Conservation (phyloP, 2,113 vertebrate genomes). For the Thomomys bottae region DNA sequence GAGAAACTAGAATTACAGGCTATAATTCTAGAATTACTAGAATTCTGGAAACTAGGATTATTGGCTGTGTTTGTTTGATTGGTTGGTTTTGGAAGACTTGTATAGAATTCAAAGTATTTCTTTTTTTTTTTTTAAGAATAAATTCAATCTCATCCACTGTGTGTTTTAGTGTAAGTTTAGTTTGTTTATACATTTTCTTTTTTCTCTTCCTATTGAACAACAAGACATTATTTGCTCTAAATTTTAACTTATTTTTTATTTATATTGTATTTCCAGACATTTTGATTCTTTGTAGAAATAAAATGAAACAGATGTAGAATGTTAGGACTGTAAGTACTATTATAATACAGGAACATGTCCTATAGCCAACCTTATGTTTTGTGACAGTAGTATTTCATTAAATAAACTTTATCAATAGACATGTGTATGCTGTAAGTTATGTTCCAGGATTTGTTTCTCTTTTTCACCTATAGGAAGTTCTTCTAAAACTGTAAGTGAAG, state of each 20-base stretch:
- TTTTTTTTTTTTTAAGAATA: constrained; percentile 25
- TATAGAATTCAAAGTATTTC: not conserved
- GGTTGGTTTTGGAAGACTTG: too few species aligned
- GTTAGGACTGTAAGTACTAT: not conserved
- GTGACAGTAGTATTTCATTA: not conserved
- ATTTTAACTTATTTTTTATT: constrained; percentile 43
- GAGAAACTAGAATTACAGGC: too few species aligned
- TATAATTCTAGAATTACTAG: too few species aligned
- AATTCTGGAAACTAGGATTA: too few species aligned
- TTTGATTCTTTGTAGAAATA: constrained; percentile 14
- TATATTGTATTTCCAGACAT: not conserved
- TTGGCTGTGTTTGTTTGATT: too few species aligned
- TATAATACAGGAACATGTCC: not conserved
- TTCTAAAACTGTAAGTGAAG: not conserved
- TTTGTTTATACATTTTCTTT: constrained; percentile 21
- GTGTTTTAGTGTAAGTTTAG: not conserved
- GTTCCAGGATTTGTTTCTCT: constrained; percentile 40
- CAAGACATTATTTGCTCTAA: not conserved
- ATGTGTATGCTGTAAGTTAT: not conserved
- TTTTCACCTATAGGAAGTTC: not conserved
- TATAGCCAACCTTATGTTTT: not conserved
- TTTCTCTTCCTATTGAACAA: not conserved
- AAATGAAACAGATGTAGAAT: not conserved
- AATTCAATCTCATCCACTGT: not conserved
- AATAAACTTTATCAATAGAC: not conserved